Evolutionary conservation across 2,888 invertebrate species (phyloP).

Genomic region (Patella ulyssiponensis): DNA sequence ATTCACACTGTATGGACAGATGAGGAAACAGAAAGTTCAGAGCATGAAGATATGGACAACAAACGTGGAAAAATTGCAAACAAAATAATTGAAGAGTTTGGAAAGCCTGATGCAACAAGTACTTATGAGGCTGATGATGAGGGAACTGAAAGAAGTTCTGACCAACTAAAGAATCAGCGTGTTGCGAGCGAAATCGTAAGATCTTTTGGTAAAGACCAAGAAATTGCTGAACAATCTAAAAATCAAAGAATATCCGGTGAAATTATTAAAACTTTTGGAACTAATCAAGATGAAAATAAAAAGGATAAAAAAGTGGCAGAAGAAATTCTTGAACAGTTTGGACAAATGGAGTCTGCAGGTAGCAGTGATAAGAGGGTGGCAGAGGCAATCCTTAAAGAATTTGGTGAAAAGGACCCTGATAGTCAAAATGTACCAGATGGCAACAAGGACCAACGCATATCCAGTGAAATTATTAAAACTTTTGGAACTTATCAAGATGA

Average conservation of each 20-base stretch:
- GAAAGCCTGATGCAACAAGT: neutral
- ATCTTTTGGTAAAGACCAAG: neutral
- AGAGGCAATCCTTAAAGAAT: neutral
- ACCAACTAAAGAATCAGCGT: neutral
- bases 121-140: slow-evolving; percentile 10
- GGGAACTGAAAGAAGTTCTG: neutral
- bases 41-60: slow-evolving; percentile 30
- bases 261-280: neutral
- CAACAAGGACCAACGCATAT: neutral
- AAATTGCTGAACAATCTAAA: neutral
- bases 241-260: neutral
- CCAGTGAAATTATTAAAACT: neutral
- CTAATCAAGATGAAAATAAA: slow-evolving; percentile 21
- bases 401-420: no score
- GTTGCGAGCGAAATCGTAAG: neutral
- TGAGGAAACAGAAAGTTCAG: slow-evolving; percentile 19
- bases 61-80: slow-evolving; percentile 14
- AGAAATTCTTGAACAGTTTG: slow-evolving; percentile 16
- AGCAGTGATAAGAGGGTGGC: neutral
- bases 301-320: slow-evolving; percentile 11
- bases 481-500: slow-evolving; percentile 19
- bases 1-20: neutral
- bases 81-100: neutral
- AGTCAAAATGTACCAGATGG: slow-evolving; percentile 15
- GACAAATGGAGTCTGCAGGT: neutral